Percentiles rank a stretch among this genome's conserved stretches.
Evolutionary conservation across 1,140 invertebrate genomes (phyloP).

Genomic region (Choristoneura fumiferana): DNA sequence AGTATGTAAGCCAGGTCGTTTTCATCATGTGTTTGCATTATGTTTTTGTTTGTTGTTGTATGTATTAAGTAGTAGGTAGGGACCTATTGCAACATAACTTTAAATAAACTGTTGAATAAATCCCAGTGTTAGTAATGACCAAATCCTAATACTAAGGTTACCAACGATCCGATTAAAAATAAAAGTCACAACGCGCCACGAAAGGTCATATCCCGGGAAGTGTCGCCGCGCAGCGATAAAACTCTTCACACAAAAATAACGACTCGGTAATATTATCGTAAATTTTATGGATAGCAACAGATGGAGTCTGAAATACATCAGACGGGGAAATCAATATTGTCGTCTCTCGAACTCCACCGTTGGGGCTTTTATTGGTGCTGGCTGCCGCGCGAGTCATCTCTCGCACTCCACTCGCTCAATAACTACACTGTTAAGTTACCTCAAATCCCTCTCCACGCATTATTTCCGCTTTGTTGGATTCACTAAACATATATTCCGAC

Average conservation of each 20-base stretch:
- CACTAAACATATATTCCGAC: too few relatives aligned
- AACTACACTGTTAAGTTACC: constrained; percentile 15
- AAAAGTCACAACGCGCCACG: constrained; percentile 26
- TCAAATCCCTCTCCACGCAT: too few relatives aligned
- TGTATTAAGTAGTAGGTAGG: too few relatives aligned
- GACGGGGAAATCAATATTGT: constrained; percentile 68
- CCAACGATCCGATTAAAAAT: constrained; percentile 27
- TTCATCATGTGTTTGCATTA: too few relatives aligned
- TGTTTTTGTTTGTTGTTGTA: too few relatives aligned
- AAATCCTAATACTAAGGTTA: constrained; percentile 22
- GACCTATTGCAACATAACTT: too few relatives aligned
- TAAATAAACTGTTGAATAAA: too few relatives aligned
- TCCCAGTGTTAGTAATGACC: constrained; percentile 58
- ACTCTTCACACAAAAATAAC: constrained; percentile 73
- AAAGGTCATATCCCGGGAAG: constrained; percentile 49
- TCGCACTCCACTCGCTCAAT: constrained; percentile 31
- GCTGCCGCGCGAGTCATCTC: constrained; percentile 25
- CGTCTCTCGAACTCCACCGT: constrained; percentile 55
- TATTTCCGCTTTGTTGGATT: too few relatives aligned
- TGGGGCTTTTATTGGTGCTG: constrained; percentile 50
- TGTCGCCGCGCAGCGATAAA: constrained; percentile 50
- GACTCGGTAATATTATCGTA: constrained; percentile 69
- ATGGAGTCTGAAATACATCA: constrained; percentile 70
- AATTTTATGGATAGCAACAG: constrained; percentile 75
- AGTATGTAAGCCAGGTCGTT: too few relatives aligned